Conservation (phyloP, 2,113 vertebrate species). For the Camelus bactrianus region DNA sequence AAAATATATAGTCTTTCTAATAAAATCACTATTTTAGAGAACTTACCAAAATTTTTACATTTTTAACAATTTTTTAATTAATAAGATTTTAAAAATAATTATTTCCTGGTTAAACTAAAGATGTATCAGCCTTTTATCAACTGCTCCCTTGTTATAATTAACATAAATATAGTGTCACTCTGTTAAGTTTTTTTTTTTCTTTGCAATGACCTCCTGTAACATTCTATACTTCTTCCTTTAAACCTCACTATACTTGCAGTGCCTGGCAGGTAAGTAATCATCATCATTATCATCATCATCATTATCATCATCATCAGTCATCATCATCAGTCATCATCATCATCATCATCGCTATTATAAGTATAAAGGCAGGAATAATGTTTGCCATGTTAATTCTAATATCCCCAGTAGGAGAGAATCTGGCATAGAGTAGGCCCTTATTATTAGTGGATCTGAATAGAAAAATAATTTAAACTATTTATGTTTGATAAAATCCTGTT, state of each 20-base stretch:
- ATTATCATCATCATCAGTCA: background rate
- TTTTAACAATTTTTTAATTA: constrained; percentile 50
- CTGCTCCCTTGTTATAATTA: constrained; percentile 44
- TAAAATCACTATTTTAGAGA: constrained; percentile 32
- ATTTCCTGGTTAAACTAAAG: constrained; percentile 48
- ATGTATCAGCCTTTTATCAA: constrained; percentile 11
- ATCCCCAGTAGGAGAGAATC: background rate
- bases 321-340: background rate
- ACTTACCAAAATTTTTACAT: background rate
- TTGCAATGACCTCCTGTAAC: background rate
- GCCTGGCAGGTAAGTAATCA: background rate
- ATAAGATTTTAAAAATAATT: constrained; percentile 48
- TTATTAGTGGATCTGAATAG: constrained; percentile 15
- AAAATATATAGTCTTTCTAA: constrained; percentile 33
- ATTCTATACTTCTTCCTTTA: constrained; percentile 15
- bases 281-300: background rate
- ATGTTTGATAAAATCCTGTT: constrained; percentile 48
- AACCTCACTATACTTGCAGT: background rate
- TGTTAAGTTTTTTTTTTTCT: constrained; percentile 30
- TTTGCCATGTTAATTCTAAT: constrained; percentile 57
- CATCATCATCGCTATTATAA: background rate
- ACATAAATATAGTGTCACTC: constrained; percentile 37
- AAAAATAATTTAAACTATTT: constrained; percentile 50
- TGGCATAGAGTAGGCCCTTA: background rate
- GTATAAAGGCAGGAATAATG: constrained; percentile 40